These are phyloP conservation scores for Anarhynchus alexandrinus DNA, from an alignment of 2,113 vertebrate genomes.

Conservation along the genomic window DNA sequence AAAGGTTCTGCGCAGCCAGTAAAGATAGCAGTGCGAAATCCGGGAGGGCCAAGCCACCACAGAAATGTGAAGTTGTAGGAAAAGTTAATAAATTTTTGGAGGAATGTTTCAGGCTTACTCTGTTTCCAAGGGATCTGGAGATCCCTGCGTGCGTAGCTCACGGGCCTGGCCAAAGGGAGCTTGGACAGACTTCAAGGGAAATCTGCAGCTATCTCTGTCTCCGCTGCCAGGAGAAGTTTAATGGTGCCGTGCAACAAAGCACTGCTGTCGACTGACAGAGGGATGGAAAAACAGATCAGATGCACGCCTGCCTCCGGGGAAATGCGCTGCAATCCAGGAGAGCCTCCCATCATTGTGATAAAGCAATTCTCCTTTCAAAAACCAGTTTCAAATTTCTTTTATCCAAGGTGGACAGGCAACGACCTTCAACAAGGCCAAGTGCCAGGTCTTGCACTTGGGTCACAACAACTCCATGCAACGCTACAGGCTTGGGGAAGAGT, in stretches of 20 bases:
- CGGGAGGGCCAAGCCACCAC: not conserved
- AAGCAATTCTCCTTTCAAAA: not conserved
- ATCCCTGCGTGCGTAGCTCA: not conserved
- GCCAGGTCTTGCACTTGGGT: not conserved
- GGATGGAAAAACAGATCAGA: constrained; percentile 20
- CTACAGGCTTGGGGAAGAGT: not conserved
- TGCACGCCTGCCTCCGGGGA: not conserved
- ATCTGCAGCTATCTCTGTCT: constrained; percentile 26
- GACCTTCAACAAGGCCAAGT: not conserved
- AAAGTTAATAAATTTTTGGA: constrained; percentile 36
- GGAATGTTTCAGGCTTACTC: constrained; percentile 7
- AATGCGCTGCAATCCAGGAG: not conserved
- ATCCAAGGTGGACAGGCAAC: not conserved
- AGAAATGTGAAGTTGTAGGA: not conserved
- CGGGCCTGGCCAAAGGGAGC: not conserved
- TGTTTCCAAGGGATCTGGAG: constrained; percentile 1
- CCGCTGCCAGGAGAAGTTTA: constrained; percentile 8
- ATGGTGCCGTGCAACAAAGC: not conserved
- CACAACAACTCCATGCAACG: not conserved
- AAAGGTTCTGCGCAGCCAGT: not conserved
- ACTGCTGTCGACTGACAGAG: not conserved
- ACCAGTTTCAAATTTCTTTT: not conserved
- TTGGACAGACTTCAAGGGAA: constrained; percentile 66
- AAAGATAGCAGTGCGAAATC: constrained; percentile 30
- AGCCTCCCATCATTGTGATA: not conserved